Evolutionary conservation across 2,797 vertebrate species (phyloP), one percentile per base, ranked within the genome.

Genomic region (Columba guinea): DNA sequence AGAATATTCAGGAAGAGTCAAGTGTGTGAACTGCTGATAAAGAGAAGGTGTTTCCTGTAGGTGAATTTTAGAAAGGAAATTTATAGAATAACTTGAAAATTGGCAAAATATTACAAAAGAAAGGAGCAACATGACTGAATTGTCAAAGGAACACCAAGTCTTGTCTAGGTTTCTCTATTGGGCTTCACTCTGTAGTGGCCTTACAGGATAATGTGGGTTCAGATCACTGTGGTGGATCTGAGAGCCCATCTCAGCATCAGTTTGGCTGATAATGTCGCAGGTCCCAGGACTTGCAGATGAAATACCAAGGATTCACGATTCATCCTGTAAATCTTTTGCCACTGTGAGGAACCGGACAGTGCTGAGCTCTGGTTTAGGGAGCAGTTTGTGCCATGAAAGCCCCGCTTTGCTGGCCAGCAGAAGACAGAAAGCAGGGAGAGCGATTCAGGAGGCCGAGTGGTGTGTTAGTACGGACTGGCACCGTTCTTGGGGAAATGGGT

Each of bases 311-410:
- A 79, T 73, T 93, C 10, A 1, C 48, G 27, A 18, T 52, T 80
- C 46, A 27, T 37, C 56, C 59, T 30, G 0, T 10, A 2, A 46
- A 5, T 62, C 18, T 65, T 73, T 84, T 19, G 0, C 34, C 41
- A 6, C 18, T 32, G 51, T 18, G 70, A 65, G 10, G 67, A 8
- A 11, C 4, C 20, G 11, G 58, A 5, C 20, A 16, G 4, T 51
- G 53, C 64, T 28, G 53, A 92, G 65, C 34, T 44, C 19, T 14
- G 3, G 11, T 8, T 69, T n/a, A 28, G 56, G 52, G 34, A 15
- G 12, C 18, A 11, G 26, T 49, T 74, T 48, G 37, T 87, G 60
- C 41, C 11, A 1, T 28, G 27, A 46, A 46, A 79, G 44, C 26
- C 22, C 12, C 0, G 4, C 20, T 65, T 26, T 75, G 52, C 52